Evolutionary conservation across 2,113 vertebrate species (phyloP), one percentile per base, ranked within the genome.

Genomic region (Actinemys pallida): DNA sequence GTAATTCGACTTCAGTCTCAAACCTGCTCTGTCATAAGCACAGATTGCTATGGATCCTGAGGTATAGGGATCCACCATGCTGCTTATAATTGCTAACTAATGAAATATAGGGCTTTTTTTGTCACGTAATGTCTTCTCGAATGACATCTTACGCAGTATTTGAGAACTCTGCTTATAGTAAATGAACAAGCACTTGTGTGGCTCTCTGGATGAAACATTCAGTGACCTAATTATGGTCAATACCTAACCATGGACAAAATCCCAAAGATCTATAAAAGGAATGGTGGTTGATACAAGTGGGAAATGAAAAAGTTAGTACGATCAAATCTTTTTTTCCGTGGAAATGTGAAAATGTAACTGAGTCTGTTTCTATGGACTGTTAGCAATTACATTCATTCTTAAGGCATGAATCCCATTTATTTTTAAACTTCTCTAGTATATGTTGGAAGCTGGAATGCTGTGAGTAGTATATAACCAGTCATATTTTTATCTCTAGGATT

Each of bases 401-500:
- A 29, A 47, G 22, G 6, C 2, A 31, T 49, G 16, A 93, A 25
- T 81, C 0, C 4, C 69, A 56, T 31, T 45, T 29, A 2, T 39
- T 94, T 93, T 83, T 88, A 83, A 54, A 1, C 8, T 88, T 87
- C 92, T 90, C 62, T 78, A 13, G 75, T 39, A 52, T 29, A 3
- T 31, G 80, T 91, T 83, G 83, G 82, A 42, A 92, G 6, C 39
- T 27, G 5, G 7, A n/a, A 1, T 50, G 35, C 31, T 9, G 1
- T 19, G 31, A 83, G 79, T 47, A 54, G 1, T 47, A 31, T 47
- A 45, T 92, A 86, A 92, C n/a, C 45, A 57, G n/a, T 0, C 9
- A 0, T 96, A 3, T 65, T 97, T 96, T 95, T 22, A 5, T 97
- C 83, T 94, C 53, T 90, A 99, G 99, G 99, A 14, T 96, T 99